A percentile compares a stretch with the other conserved stretches of the same genome.
phyloP scores from a whole-genome alignment of 2,888 invertebrate genomes.

The Chirona hameri region DNA sequence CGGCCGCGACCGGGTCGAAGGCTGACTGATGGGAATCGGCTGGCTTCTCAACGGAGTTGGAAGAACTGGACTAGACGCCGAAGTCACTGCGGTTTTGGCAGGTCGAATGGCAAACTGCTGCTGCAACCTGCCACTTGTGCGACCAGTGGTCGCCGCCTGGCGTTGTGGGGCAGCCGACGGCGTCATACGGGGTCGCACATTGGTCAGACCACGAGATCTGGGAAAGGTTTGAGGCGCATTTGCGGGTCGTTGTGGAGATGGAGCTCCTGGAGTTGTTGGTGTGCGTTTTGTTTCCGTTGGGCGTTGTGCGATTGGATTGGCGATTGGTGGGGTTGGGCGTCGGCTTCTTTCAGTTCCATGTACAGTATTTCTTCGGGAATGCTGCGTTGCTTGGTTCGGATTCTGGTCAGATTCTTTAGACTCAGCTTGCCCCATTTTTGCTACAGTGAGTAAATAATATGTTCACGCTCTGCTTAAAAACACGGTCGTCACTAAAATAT shows the following conservation, averaged over 20 bases:
- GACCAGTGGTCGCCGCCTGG: not conserved
- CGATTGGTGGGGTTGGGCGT: not conserved
- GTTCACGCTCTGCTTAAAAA: not conserved
- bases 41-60: not conserved
- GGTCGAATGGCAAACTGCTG: not conserved
- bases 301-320: not conserved
- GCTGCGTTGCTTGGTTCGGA: not conserved
- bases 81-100: not conserved
- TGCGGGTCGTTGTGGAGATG: not conserved
- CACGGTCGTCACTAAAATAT: not conserved
- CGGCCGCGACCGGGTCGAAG: not conserved
- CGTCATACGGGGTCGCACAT: not conserved
- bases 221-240: not conserved
- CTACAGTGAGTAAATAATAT: not conserved
- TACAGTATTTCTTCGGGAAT: not conserved
- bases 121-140: not conserved
- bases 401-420: not conserved
- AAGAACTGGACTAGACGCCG: not conserved
- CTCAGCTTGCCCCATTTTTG: not conserved
- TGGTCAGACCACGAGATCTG: not conserved
- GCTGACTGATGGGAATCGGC: not conserved
- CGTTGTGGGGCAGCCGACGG: not conserved
- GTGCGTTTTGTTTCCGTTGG: not conserved
- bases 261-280: not conserved
- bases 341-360: not conserved